phyloP scores from a whole-genome alignment of 2,888 invertebrate species.

The Odontocolon sp. region DNA sequence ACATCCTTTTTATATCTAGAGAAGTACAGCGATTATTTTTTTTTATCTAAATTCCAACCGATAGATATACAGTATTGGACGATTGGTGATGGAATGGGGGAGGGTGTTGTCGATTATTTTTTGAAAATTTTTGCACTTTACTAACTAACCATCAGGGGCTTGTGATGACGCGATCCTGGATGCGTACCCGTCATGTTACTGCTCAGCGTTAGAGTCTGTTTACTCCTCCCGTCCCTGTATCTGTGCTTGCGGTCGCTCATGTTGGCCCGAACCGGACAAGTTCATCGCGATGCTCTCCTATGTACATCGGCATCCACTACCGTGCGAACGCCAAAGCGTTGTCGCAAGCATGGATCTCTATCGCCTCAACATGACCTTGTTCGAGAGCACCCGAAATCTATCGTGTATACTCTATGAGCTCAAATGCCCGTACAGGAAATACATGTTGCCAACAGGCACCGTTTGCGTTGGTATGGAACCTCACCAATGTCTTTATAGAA shows the following conservation, averaged over 20 bases:
- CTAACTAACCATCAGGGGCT: no score
- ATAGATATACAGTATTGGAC: no score
- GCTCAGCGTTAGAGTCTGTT: constrained; percentile 37
- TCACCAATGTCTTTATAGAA: no score
- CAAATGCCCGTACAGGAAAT: background rate
- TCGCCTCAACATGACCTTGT: constrained; percentile 15
- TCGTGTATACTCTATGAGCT: background rate
- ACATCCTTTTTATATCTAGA: no score
- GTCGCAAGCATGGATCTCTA: background rate
- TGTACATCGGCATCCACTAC: constrained; percentile 38
- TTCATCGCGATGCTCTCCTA: constrained; percentile 44
- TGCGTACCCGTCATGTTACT: constrained; percentile 41
- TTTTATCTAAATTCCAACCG: no score
- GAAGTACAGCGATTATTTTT: no score
- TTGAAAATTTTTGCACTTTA: no score
- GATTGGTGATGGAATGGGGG: no score
- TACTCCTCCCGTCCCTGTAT: constrained; percentile 54
- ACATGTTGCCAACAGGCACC: no score
- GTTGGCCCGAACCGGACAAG: constrained; percentile 54
- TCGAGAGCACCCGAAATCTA: background rate
- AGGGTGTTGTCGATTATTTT: no score
- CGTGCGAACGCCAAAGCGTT: constrained; percentile 31
- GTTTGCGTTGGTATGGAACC: no score
- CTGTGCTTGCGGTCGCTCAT: constrained; percentile 54
- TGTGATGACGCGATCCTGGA: constrained; percentile 43